phyloP scores from a whole-genome alignment of 35 echinoderm and acorn worm species.

The Apostichopus parvimensis region DNA sequence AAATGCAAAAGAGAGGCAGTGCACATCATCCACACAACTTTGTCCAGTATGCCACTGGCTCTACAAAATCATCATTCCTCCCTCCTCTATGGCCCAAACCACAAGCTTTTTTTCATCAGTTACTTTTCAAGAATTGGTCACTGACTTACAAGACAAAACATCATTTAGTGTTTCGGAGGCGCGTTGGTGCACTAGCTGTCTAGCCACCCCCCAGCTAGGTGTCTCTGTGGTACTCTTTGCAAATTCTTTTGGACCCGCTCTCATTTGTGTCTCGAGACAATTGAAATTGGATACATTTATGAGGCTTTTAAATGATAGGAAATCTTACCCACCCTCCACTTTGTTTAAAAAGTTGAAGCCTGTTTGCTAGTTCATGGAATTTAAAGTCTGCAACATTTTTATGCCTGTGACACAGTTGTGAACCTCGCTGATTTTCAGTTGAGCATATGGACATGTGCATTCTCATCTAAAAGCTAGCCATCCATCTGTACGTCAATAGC shows the following conservation, averaged over 20 bases:
- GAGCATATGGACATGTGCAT: no score
- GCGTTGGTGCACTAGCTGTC: neutral
- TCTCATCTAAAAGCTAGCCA: no score
- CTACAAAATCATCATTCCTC: no score
- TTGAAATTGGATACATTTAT: conserved; percentile 10
- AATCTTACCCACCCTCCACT: neutral
- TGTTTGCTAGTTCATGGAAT: neutral
- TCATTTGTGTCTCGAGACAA: neutral
- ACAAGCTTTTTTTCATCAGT: neutral
- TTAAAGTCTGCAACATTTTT: no score
- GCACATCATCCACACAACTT: no score
- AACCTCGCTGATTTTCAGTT: no score
- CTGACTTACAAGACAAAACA: conserved; percentile 5
- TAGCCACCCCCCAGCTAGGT: conserved; percentile 13
- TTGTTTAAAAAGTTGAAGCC: neutral
- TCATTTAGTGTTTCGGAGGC: neutral
- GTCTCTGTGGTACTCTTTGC: neutral
- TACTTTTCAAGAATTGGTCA: neutral
- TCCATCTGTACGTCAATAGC: no score
- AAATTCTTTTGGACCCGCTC: neutral
- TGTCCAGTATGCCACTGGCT: no score
- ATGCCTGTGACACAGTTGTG: no score
- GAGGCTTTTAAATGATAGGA: neutral
- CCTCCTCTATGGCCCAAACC: no score
- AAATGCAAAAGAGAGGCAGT: no score